Conservation (phyloP, 2,113 vertebrate genomes). For the Elaphurus davidianus region DNA sequence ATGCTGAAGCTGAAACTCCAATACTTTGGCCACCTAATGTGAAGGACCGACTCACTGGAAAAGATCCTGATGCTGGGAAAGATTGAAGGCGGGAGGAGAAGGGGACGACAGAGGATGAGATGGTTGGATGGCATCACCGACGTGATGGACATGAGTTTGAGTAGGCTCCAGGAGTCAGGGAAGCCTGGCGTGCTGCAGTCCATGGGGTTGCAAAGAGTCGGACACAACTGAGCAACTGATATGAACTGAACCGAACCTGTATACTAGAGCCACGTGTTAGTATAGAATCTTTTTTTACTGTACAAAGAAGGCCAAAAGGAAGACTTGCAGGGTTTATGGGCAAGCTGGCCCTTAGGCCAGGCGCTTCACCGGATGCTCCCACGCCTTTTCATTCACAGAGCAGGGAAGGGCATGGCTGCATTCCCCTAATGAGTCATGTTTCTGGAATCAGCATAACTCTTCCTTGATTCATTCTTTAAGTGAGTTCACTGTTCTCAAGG, state of each 20-base stretch:
- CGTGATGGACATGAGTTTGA: neutral
- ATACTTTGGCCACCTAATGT: neutral
- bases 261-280: neutral
- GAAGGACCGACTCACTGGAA: neutral
- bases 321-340: neutral
- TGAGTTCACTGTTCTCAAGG: neutral
- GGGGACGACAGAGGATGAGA: neutral
- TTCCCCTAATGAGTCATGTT: neutral
- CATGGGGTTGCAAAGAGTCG: neutral
- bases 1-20: neutral
- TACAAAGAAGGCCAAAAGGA: neutral
- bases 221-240: neutral
- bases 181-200: neutral
- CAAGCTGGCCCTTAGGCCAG: neutral
- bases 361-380: neutral
- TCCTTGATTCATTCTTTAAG: neutral
- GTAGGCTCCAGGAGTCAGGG: neutral
- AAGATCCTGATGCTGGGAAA: neutral
- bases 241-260: neutral
- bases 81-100: neutral
- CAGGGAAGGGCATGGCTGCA: neutral
- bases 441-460: slow-evolving; percentile 25
- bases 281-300: neutral
- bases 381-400: neutral
- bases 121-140: neutral